These are phyloP conservation scores for Teleopsis dalmanni DNA, from an alignment of 1,140 invertebrate genomes.

Conservation along the genomic window DNA sequence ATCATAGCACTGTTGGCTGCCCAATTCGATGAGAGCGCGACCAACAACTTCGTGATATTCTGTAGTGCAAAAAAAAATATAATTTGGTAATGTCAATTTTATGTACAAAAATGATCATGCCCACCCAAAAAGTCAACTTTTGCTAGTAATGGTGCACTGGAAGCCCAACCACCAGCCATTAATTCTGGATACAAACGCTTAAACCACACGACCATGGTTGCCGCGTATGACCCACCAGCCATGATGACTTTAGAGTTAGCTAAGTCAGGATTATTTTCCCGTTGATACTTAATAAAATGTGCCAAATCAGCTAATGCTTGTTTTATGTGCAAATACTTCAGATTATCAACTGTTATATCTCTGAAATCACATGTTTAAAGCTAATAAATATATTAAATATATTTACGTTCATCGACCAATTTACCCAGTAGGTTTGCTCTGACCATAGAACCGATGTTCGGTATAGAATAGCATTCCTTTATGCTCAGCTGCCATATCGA, in stretches of 20 bases:
- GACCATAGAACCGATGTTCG: constrained; percentile 78
- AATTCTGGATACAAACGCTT: constrained; percentile 71
- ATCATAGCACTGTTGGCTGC: constrained; percentile 46
- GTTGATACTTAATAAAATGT: constrained; percentile 56
- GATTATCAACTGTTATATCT: constrained; percentile 51
- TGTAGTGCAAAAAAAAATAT: background rate
- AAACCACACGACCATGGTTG: constrained; percentile 68
- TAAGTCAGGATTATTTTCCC: constrained; percentile 41
- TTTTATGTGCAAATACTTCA: constrained; percentile 62
- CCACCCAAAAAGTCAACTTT: constrained; percentile 55
- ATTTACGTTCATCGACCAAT: constrained; percentile 12
- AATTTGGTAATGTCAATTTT: background rate
- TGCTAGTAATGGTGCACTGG: constrained; percentile 63
- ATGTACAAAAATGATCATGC: background rate
- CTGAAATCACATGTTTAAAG: constrained; percentile 10
- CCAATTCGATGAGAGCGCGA: constrained; percentile 22
- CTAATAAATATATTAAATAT: background rate
- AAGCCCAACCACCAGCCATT: constrained; percentile 56
- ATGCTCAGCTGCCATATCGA: constrained; percentile 53
- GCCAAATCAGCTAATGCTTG: constrained; percentile 71
- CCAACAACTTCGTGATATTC: constrained; percentile 34
- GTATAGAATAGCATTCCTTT: constrained; percentile 59
- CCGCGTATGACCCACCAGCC: constrained; percentile 79
- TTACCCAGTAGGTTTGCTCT: constrained; percentile 64
- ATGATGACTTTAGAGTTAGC: constrained; percentile 46